phyloP scores from a whole-genome alignment of 2,888 invertebrate genomes.

The Dorcus hopei region DNA sequence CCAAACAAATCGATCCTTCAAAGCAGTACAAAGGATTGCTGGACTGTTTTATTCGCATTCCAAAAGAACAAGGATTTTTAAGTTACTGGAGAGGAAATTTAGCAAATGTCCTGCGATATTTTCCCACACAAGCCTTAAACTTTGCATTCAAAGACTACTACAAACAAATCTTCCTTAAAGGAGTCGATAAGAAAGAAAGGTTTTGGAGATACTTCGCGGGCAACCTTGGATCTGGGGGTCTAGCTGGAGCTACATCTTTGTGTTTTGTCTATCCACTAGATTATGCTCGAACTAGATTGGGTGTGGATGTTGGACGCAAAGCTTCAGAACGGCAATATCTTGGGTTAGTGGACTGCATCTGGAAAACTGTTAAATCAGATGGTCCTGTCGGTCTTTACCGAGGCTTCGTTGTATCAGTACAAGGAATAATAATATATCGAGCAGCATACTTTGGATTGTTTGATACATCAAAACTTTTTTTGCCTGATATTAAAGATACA shows the following conservation, averaged over 20 bases:
- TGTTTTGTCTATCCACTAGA: conserved; percentile 94
- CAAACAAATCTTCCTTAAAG: conserved; percentile 79
- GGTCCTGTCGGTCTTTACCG: conserved; percentile 85
- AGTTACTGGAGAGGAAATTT: conserved; percentile 93
- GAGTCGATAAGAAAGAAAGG: conserved; percentile 82
- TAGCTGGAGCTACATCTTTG: conserved; percentile 90
- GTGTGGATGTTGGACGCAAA: conserved; percentile 85
- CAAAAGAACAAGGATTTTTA: conserved; percentile 78
- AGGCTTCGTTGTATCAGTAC: conserved; percentile 92
- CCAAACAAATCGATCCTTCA: conserved; percentile 81
- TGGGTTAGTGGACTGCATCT: conserved; percentile 84
- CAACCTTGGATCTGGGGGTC: conserved; percentile 89
- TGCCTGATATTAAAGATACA: conserved; percentile 90
- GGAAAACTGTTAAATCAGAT: conserved; percentile 82
- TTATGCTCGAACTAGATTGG: conserved; percentile 85
- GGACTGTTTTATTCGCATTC: conserved; percentile 80
- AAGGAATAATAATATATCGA: conserved; percentile 95
- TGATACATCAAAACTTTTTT: conserved; percentile 90
- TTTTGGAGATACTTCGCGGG: conserved; percentile 87
- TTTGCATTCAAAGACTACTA: conserved; percentile 96
- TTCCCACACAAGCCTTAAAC: conserved; percentile 91
- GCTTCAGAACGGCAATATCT: conserved; percentile 78
- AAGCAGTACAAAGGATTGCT: conserved; percentile 88
- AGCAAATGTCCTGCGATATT: conserved; percentile 92
- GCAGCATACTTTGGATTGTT: conserved; percentile 95